These are phyloP conservation scores for Acrocera orbiculus DNA, from an alignment of 2,888 invertebrate species.

Conservation along the genomic window DNA sequence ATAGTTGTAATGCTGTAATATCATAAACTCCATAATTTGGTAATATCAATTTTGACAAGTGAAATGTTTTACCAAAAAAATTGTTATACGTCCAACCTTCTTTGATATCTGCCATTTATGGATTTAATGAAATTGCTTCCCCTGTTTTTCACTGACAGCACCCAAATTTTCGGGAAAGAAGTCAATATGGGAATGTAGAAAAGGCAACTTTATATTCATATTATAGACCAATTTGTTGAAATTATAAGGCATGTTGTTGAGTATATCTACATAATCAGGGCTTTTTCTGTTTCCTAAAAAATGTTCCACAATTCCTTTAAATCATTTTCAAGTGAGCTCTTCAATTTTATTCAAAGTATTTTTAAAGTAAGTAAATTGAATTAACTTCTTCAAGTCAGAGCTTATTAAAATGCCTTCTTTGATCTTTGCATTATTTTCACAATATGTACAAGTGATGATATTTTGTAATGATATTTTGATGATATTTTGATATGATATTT, in stretches of 20 bases:
- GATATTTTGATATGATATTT: too few relatives aligned
- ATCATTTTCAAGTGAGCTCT: neutral
- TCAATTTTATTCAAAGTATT: neutral
- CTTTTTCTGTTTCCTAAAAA: constrained; percentile 2
- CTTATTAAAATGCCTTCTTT: neutral
- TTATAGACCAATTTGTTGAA: neutral
- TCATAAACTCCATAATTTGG: too few relatives aligned
- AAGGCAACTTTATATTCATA: constrained; percentile 3
- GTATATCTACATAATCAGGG: neutral
- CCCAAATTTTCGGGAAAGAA: constrained; percentile 1
- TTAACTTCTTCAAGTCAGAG: neutral
- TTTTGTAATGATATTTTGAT: too few relatives aligned
- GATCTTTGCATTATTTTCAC: neutral
- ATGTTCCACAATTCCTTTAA: constrained; percentile 1
- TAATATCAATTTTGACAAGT: too few relatives aligned
- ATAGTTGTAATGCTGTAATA: too few relatives aligned
- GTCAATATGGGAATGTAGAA: constrained; percentile 2
- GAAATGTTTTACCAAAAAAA: too few relatives aligned
- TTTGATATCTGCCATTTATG: neutral
- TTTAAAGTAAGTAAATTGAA: neutral
- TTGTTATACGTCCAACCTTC: neutral
- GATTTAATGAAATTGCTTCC: neutral
- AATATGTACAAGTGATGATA: too few relatives aligned
- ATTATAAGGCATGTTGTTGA: neutral
- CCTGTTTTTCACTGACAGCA: neutral